Evolutionary conservation across 2,888 invertebrate genomes (phyloP), one percentile per base, ranked within the genome.

Genomic region (Neelides folsomi): DNA sequence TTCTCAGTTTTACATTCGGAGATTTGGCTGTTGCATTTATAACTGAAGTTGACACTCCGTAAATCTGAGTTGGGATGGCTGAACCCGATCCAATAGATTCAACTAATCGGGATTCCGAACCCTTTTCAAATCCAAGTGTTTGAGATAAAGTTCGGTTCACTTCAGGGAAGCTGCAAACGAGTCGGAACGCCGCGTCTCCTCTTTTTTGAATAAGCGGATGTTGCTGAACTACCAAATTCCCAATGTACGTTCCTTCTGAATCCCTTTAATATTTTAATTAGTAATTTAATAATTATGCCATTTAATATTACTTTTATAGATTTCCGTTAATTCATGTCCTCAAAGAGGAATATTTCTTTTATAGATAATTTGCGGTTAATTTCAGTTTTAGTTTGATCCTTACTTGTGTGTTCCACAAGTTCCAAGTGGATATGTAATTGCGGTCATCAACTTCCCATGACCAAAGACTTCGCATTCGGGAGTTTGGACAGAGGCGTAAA

Each of bases 131-230:
- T 0, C 60, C 60, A 34, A 64, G 41, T 9, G 57, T 55, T 18
- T 60, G 60, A 16, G 60, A 57, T 12, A 64, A 36, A 7, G 64
- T 64, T 40, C 62, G 48, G 51, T 64, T 64, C 12, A 52, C 56
- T 57, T 60, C 59, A 8, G 62, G 62, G 49, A 64, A 64, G 18
- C 53, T 53, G 48, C 64, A 64, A 20, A 64, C 62, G 8, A 64
- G 55, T 8, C 64, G 58, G 43, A 64, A 60, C 1, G 64, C 64
- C 12, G 62, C 60, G 52, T 64, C 64, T 27, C 64, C 64, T 16
- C 60, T 45, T 47, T 62, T 62, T 40, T 64, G 64, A 47, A 64
- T 62, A 4, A 64, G 27, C 2, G 64, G 64, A 55, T 64, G 64
- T 49, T 64, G 64, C 38, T 64, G 64, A 8, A 64, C 62, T 19